Conservation (phyloP, 2,888 invertebrate genomes). For the Automeris io region DNA sequence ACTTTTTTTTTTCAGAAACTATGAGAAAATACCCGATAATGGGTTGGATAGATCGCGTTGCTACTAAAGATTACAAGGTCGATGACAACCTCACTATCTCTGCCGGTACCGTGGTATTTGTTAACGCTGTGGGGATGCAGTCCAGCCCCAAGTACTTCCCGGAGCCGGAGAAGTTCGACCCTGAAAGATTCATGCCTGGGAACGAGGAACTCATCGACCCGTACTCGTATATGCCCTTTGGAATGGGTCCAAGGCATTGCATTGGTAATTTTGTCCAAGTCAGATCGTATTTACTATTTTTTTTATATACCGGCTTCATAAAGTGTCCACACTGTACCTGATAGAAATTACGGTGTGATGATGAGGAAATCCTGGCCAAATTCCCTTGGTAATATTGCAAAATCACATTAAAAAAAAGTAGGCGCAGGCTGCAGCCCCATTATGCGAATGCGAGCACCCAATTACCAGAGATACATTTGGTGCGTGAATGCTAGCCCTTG, state of each 20-base stretch:
- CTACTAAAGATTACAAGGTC: slow-evolving; percentile 26
- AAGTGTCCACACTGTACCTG: too few species aligned
- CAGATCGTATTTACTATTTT: not conserved
- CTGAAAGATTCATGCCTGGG: slow-evolving; percentile 72
- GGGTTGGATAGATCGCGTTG: slow-evolving; percentile 38
- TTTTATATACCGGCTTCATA: too few species aligned
- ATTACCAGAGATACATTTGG: too few species aligned
- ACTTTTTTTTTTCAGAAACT: slow-evolving; percentile 33
- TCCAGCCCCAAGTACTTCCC: slow-evolving; percentile 65
- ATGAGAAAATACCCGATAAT: slow-evolving; percentile 37
- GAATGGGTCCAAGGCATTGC: slow-evolving; percentile 76
- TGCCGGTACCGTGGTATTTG: slow-evolving; percentile 32
- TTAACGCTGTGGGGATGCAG: slow-evolving; percentile 34
- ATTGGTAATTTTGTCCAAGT: slow-evolving; percentile 71
- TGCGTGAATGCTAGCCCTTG: too few species aligned
- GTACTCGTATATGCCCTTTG: slow-evolving; percentile 64
- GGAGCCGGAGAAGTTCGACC: slow-evolving; percentile 69
- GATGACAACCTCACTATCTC: slow-evolving; percentile 32
- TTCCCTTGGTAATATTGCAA: too few species aligned
- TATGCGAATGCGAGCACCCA: too few species aligned
- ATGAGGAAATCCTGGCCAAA: not conserved
- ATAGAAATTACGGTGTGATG: too few species aligned
- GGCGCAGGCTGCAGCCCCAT: too few species aligned
- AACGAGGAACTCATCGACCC: slow-evolving; percentile 51
- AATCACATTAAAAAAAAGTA: too few species aligned